Evolutionary conservation across 2,797 vertebrate species (phyloP), one percentile per base, ranked within the genome.

Genomic region (Trachurus trachurus): DNA sequence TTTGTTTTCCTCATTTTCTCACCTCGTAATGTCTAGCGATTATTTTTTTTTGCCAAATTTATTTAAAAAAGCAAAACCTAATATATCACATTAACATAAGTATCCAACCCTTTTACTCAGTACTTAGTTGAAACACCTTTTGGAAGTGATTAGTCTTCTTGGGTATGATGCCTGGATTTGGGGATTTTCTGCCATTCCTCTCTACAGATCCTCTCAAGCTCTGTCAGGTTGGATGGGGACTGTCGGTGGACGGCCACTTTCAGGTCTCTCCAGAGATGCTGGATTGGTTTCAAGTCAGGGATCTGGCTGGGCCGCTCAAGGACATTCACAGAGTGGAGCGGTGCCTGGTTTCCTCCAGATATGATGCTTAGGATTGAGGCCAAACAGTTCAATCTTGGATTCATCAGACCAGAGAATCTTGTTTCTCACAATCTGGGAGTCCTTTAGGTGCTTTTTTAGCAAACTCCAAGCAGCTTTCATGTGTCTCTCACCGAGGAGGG

Each of bases 231-330:
- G 29, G 54, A 49, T 49, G 45, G 45, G 45, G 45, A 49, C 45
- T 19, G 17, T 67, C 39, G n/a, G 21, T 54, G 39, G 26, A 56
- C 2, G 29, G 11, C 17, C 40, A 22, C 22, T 34, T 69, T 37
- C 9, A 58, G 29, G 12, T 59, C 66, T 47, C 66, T 49, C 13
- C 53, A 16, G 7, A 45, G 26, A 17, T 9, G 19, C 57, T 49
- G 29, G 29, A 37, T 59, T 69, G 40, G 53, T 19, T 68, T 57
- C 53, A 57, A 50, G 53, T 57, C 26, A 42, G 37, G 61, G 26
- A 45, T 49, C 17, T 29, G 40, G 53, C 52, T 57, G 17, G 66
- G 26, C 11, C 5, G 10, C 26, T 56, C 11, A n/a, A n/a, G 40
- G 40, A 34, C 39, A 57, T 45, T 15, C 17, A 49, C 45, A 49